A percentile compares a stretch with the other conserved stretches of the same genome.
Evolutionary conservation across 1,140 invertebrate species (phyloP).

Genomic region (Eufriesea mexicana): DNA sequence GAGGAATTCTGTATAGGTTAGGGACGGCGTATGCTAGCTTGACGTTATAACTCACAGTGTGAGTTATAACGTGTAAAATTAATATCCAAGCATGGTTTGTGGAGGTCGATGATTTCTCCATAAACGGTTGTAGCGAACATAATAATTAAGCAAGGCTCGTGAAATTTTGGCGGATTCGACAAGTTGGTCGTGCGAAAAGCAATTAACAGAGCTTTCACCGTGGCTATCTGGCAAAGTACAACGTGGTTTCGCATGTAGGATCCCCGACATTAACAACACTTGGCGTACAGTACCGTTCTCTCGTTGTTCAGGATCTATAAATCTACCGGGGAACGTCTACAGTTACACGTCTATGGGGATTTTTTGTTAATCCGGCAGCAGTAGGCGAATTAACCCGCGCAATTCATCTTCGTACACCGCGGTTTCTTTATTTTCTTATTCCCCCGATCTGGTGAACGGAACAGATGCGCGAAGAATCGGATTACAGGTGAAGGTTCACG

Average conservation of each 20-base stretch:
- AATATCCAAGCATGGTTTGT: background rate
- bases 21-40: background rate
- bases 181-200: background rate
- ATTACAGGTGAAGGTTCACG: conserved; percentile 57
- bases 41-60: background rate
- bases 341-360: conserved; percentile 54
- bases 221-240: background rate
- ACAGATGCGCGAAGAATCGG: conserved; percentile 62
- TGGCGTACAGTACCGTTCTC: conserved; percentile 34
- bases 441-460: conserved; percentile 44
- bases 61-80: background rate
- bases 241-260: conserved; percentile 11
- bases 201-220: conserved; percentile 27
- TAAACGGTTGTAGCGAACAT: background rate
- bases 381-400: conserved; percentile 60
- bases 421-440: conserved; percentile 51
- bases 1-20: background rate
- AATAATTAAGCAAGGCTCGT: background rate
- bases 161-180: conserved; percentile 4
- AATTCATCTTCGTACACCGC: conserved; percentile 47
- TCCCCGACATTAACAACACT: conserved; percentile 30
- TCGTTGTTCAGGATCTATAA: conserved; percentile 60
- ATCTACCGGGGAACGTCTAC: conserved; percentile 48
- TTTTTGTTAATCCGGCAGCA: conserved; percentile 56
- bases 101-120: background rate